A percentile compares a stretch with the other conserved stretches of the same genome.
phyloP scores from a whole-genome alignment of 2,797 vertebrate species.

The Anguilla obscura region DNA sequence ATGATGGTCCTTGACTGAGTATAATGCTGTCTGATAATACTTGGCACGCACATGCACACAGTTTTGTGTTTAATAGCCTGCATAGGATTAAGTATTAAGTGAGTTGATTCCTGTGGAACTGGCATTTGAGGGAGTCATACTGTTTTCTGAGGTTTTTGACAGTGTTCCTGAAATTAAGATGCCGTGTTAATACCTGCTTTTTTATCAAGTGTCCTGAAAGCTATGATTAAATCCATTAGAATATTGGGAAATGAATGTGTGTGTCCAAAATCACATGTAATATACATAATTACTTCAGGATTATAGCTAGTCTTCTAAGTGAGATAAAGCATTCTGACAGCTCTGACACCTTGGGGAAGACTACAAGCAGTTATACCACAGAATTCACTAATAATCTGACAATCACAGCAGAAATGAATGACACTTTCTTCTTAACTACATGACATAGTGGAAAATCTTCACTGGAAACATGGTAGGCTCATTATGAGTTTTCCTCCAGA shows the following conservation, averaged over 20 bases:
- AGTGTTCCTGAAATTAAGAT: background rate
- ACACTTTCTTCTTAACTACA: background rate
- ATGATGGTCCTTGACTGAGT: no score
- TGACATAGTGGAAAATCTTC: background rate
- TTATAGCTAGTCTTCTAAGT: background rate
- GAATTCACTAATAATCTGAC: slow-evolving; percentile 1
- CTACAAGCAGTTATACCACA: background rate
- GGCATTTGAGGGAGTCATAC: background rate
- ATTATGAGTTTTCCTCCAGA: background rate
- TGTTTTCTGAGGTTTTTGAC: background rate
- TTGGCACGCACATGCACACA: background rate
- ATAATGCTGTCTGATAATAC: no score
- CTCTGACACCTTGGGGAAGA: background rate
- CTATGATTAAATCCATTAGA: background rate
- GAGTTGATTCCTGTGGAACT: background rate
- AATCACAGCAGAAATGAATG: background rate
- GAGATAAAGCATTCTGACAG: background rate
- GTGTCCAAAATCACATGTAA: background rate
- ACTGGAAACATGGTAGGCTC: background rate
- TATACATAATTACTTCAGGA: background rate
- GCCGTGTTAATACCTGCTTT: background rate
- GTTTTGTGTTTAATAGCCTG: background rate
- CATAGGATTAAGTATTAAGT: background rate
- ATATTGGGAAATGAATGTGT: background rate
- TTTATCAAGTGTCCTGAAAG: background rate